Percentiles rank a stretch among this genome's conserved stretches.
Evolutionary conservation across 2,113 vertebrate genomes (phyloP).

Genomic region (Channa argus): DNA sequence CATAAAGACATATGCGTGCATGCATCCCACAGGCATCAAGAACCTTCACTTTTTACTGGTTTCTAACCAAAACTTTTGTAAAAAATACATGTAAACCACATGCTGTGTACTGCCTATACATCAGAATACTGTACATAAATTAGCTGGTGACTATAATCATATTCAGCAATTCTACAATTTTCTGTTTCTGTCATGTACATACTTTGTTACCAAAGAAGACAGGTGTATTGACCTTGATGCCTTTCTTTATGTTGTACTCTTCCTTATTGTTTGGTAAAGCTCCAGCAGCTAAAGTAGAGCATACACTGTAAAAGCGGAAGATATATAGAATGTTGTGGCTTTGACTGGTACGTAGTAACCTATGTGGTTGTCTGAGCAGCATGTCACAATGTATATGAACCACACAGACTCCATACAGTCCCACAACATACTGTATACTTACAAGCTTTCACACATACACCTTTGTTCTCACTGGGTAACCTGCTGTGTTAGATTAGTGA

Average conservation of each 20-base stretch:
- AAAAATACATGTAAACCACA: not conserved
- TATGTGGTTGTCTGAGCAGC: conserved; percentile 58
- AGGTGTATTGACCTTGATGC: not conserved
- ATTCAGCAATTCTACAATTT: not conserved
- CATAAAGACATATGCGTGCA: not conserved
- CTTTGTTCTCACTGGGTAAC: not conserved
- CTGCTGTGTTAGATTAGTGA: conserved; percentile 18
- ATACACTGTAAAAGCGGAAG: conserved; percentile 13
- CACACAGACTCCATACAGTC: conserved; percentile 25
- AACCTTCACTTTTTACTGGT: conserved; percentile 32
- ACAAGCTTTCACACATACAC: not conserved
- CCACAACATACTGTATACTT: not conserved
- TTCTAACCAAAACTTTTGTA: conserved; percentile 27
- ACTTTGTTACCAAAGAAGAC: too few relatives aligned
- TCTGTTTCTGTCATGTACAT: not conserved
- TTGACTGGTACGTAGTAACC: conserved; percentile 47
- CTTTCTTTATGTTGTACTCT: not conserved
- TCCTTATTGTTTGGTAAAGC: not conserved
- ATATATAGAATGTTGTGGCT: conserved; percentile 53
- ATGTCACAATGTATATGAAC: conserved; percentile 21
- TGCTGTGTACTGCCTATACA: not conserved
- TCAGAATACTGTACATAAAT: not conserved
- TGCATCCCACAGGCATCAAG: not conserved
- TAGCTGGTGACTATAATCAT: not conserved
- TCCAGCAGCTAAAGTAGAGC: not conserved